phyloP scores from a whole-genome alignment of 2,797 vertebrate species.

The Sebastes reedi region DNA sequence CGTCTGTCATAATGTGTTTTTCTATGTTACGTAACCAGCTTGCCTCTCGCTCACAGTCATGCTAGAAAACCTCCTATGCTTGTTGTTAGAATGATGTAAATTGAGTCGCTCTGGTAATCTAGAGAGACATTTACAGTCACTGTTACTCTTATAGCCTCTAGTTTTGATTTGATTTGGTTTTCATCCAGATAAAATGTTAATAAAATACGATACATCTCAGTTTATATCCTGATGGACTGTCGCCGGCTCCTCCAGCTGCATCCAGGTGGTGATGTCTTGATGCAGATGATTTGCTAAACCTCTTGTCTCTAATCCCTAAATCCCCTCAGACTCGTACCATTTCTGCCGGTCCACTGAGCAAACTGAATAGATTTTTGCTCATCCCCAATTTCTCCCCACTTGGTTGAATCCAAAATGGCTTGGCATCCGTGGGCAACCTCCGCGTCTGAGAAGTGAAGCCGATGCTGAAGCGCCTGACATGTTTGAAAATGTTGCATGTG shows the following conservation, averaged over 20 bases:
- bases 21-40: slow-evolving; percentile 55
- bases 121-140: background rate
- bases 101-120: slow-evolving; percentile 12
- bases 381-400: slow-evolving; percentile 44
- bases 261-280: slow-evolving; percentile 31
- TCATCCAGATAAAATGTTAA: background rate
- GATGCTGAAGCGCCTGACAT: too few relatives aligned
- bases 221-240: background rate
- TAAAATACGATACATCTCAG: background rate
- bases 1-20: slow-evolving; percentile 35
- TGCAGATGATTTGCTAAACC: slow-evolving; percentile 61
- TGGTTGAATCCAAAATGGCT: slow-evolving; percentile 53
- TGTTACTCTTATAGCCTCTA: background rate
- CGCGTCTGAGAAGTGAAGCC: too few relatives aligned
- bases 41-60: background rate
- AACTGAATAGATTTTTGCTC: slow-evolving; percentile 51
- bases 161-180: background rate
- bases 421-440: background rate
- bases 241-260: slow-evolving; percentile 13
- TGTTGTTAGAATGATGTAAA: slow-evolving; percentile 10
- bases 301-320: slow-evolving; percentile 62
- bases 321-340: slow-evolving; percentile 45
- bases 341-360: slow-evolving; percentile 40
- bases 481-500: too few relatives aligned
- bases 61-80: slow-evolving; percentile 19